A percentile compares a stretch with the other conserved stretches of the same genome.
phyloP scores from a whole-genome alignment of 1,140 invertebrate species.

The Aphis gossypii region DNA sequence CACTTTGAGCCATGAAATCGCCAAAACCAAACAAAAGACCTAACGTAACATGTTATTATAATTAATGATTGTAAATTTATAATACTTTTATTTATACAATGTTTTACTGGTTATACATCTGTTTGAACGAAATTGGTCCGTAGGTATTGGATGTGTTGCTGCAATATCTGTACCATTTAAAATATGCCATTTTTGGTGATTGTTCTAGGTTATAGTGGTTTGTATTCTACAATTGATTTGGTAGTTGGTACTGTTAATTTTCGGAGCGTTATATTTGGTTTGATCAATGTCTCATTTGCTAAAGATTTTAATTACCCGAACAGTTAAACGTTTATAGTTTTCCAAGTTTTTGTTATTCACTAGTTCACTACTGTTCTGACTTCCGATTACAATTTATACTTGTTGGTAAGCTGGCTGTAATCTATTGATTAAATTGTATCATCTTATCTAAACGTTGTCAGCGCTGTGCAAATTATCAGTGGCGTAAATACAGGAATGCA shows the following conservation, averaged over 20 bases:
- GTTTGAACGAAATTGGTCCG: constrained; percentile 45
- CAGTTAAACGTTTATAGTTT: not conserved
- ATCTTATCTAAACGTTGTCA: too few relatives aligned
- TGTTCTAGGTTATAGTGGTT: not conserved
- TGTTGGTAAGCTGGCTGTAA: too few relatives aligned
- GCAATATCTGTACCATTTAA: constrained; percentile 43
- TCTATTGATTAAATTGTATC: too few relatives aligned
- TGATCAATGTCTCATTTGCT: not conserved
- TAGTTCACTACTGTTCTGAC: too few relatives aligned
- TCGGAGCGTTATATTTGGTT: not conserved
- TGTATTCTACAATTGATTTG: not conserved
- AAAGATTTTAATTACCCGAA: not conserved
- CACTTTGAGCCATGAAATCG: constrained; percentile 69
- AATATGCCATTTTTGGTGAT: constrained; percentile 8
- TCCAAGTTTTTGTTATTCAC: not conserved
- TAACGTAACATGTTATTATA: constrained; percentile 60
- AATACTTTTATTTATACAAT: not conserved
- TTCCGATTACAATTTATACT: too few relatives aligned
- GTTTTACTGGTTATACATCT: not conserved
- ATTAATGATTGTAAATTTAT: not conserved
- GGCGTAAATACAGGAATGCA: too few relatives aligned
- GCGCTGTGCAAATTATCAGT: too few relatives aligned
- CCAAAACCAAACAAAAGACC: constrained; percentile 69
- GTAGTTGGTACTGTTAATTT: not conserved
- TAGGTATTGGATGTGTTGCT: constrained; percentile 17